These are phyloP conservation scores for Polia nebulosa DNA, from an alignment of 2,888 invertebrate genomes.

Conservation along the genomic window DNA sequence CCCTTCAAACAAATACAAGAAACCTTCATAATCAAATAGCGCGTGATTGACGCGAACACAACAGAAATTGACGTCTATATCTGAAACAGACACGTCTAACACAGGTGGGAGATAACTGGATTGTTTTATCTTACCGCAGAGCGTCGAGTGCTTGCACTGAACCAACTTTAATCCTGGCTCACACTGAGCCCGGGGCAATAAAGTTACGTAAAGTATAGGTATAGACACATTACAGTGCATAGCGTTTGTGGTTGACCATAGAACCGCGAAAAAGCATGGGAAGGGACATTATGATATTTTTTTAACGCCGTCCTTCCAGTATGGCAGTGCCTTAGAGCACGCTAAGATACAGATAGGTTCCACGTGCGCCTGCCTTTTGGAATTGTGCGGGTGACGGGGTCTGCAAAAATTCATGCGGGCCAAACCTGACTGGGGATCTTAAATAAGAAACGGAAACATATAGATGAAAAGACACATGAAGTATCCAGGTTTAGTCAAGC, in stretches of 20 bases:
- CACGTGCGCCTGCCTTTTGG: too few relatives aligned
- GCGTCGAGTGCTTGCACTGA: constrained; percentile 35
- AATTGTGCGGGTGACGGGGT: too few relatives aligned
- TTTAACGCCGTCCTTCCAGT: too few relatives aligned
- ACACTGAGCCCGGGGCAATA: constrained; percentile 15
- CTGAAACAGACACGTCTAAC: constrained; percentile 36
- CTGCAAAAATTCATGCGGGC: too few relatives aligned
- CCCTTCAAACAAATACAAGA: background rate
- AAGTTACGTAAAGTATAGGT: too few relatives aligned
- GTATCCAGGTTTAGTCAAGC: too few relatives aligned
- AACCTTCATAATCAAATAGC: constrained; percentile 8
- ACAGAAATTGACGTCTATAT: constrained; percentile 5
- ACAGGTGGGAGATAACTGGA: constrained; percentile 54
- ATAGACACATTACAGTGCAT: too few relatives aligned
- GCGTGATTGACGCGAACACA: background rate
- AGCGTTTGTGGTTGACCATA: background rate
- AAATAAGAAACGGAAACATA: too few relatives aligned
- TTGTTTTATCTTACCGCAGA: constrained; percentile 47
- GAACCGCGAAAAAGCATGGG: background rate
- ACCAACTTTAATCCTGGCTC: background rate
- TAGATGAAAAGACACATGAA: too few relatives aligned
- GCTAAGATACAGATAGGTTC: too few relatives aligned
- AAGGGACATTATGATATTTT: background rate
- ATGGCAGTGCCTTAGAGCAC: too few relatives aligned
- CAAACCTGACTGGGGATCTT: too few relatives aligned